Conservation (phyloP, 1,140 invertebrate genomes). For the Hypsibius dujardini region DNA sequence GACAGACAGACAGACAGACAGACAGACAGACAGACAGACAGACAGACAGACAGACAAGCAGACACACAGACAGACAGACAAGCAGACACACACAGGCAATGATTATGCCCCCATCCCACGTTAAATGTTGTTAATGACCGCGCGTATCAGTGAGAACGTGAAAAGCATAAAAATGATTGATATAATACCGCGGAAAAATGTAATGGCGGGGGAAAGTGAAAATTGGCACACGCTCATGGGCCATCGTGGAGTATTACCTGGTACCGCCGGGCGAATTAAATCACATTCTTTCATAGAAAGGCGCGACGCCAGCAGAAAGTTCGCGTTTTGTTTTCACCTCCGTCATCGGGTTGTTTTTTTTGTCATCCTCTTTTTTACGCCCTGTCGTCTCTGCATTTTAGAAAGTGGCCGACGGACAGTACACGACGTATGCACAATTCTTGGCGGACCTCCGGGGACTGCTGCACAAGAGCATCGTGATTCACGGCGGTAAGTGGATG, state of each 20-base stretch:
- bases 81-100: too few species aligned
- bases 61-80: too few species aligned
- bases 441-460: constrained; percentile 3
- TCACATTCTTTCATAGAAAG: neutral
- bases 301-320: neutral
- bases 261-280: neutral
- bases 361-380: neutral
- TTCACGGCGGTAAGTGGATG: constrained; percentile 6
- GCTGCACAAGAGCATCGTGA: neutral
- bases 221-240: too few species aligned
- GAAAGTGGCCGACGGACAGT: neutral
- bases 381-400: neutral
- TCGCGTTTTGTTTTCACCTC: neutral
- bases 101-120: too few species aligned
- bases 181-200: too few species aligned
- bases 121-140: too few species aligned
- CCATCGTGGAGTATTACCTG: neutral
- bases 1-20: too few species aligned
- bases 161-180: too few species aligned
- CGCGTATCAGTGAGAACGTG: too few species aligned
- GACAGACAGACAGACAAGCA: too few species aligned
- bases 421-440: neutral
- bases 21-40: too few species aligned
- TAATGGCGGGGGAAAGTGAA: too few species aligned
- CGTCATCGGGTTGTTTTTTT: neutral